Evolutionary conservation across 2,113 vertebrate species (phyloP), one percentile per base, ranked within the genome.

Genomic region (Pimephales promelas): DNA sequence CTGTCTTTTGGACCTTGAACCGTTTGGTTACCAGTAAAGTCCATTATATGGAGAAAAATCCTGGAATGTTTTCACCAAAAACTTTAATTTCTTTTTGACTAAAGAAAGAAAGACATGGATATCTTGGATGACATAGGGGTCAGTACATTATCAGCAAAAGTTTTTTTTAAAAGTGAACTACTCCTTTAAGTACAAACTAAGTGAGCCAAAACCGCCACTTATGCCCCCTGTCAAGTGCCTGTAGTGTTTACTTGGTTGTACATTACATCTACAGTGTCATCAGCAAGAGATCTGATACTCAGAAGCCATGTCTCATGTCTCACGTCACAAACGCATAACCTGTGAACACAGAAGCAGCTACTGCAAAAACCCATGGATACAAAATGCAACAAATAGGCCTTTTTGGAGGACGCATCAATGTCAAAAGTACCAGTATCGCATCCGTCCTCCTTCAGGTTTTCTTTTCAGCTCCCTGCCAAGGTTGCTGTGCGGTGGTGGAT

Each of bases 361-460:
- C 56, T 61, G 56, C 36, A 45, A 1, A 20, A 61, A 79, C 61
- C 36, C 24, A 18, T 45, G 34, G n/a, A n/a, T n/a, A n/a, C 1
- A 16, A 28, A 40, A 40, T 24, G 14, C 54, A 78, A 34, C 9
- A 0, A 22, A 45, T 36, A 45, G 56, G 78, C 18, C 26, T 81
- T 76, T 40, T 75, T 77, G 75, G 78, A 84, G 82, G 82, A 61
- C 82, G 59, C 57, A 79, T 85, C 79, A 84, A 83, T 82, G 86
- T 76, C 84, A 84, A n/a, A 56, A 82, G 86, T 45, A 26, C 40
- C 56, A 28, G 71, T 84, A 81, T 64, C 26, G 11, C 80, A 75
- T 73, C 78, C 78, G 56, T 85, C 80, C 54, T 80, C 83, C 43
- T 49, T 85, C 75, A 83, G 83, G 83, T 76, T 76, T 88, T 73